A percentile compares a stretch with the other conserved stretches of the same genome.
Evolutionary conservation across 1,140 invertebrate species (phyloP).

Genomic region (Dinoponera quadriceps): DNA sequence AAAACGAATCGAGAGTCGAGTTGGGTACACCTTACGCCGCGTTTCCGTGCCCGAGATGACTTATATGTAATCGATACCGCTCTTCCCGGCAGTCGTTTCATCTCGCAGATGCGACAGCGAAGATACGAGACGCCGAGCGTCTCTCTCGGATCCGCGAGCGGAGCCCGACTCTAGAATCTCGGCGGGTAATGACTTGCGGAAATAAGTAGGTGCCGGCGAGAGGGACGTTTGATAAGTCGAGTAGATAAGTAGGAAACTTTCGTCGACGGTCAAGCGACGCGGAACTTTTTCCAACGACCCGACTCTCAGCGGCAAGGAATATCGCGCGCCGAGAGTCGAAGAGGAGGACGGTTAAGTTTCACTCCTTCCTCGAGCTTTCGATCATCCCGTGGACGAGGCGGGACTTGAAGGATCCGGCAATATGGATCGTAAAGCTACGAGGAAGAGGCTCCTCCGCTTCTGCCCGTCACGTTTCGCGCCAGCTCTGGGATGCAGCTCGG

Average conservation of each 20-base stretch:
- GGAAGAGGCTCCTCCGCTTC: background rate
- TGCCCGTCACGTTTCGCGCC: slow-evolving; percentile 2
- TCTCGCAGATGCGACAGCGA: background rate
- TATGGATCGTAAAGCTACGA: slow-evolving; percentile 42
- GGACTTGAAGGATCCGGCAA: slow-evolving; percentile 10
- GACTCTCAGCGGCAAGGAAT: background rate
- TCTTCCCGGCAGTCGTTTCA: background rate
- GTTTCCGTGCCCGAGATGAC: no score
- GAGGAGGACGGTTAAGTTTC: background rate
- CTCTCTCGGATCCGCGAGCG: background rate
- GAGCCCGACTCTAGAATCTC: background rate
- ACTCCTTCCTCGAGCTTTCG: slow-evolving; percentile 21
- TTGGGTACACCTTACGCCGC: no score
- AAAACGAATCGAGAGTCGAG: no score
- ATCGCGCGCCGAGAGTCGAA: background rate
- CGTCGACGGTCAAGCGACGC: slow-evolving; percentile 6
- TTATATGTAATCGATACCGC: no score
- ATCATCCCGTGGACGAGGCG: background rate
- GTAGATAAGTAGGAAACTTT: slow-evolving; percentile 38
- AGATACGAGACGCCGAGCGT: slow-evolving; percentile 1
- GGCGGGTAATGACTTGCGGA: background rate
- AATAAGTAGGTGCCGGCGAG: background rate
- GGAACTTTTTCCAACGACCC: background rate
- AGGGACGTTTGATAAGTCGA: slow-evolving; percentile 17
- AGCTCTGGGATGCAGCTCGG: background rate